These are phyloP conservation scores for Ridgeia piscesae DNA, from an alignment of 1,140 invertebrate species.

Conservation along the genomic window DNA sequence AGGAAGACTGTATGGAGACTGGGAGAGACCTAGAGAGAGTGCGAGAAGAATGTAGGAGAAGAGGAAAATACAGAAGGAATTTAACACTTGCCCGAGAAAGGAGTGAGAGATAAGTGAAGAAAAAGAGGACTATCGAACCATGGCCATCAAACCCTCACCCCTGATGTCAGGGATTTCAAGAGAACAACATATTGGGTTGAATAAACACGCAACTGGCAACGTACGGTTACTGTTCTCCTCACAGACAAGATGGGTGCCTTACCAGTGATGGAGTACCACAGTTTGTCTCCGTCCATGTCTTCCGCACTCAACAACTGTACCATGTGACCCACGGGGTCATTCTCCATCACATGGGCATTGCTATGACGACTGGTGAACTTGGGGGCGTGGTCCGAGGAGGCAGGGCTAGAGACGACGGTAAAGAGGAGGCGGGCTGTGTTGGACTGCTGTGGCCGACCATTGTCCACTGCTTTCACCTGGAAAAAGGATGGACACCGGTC, in stretches of 20 bases:
- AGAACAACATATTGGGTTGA: too few species aligned
- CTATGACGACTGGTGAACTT: conserved; percentile 67
- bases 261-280: conserved; percentile 91
- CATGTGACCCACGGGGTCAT: conserved; percentile 79
- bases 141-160: too few species aligned
- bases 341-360: conserved; percentile 77
- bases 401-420: conserved; percentile 45
- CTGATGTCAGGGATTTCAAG: too few species aligned
- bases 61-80: too few species aligned
- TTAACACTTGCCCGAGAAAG: too few species aligned
- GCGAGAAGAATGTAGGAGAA: too few species aligned
- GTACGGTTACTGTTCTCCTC: too few species aligned
- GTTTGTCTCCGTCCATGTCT: conserved; percentile 78
- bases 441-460: conserved; percentile 68
- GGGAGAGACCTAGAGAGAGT: too few species aligned
- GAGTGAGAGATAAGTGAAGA: too few species aligned
- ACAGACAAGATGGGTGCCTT: conserved; percentile 53
- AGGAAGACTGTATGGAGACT: too few species aligned
- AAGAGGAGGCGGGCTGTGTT: conserved; percentile 69
- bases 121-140: too few species aligned
- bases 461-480: conserved; percentile 79
- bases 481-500: conserved; percentile 9
- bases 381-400: conserved; percentile 65
- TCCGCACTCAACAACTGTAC: conserved; percentile 78
- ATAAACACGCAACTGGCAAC: too few species aligned